These are phyloP conservation scores for Orchestia grillus DNA, from an alignment of 1,140 invertebrate genomes.

Conservation along the genomic window DNA sequence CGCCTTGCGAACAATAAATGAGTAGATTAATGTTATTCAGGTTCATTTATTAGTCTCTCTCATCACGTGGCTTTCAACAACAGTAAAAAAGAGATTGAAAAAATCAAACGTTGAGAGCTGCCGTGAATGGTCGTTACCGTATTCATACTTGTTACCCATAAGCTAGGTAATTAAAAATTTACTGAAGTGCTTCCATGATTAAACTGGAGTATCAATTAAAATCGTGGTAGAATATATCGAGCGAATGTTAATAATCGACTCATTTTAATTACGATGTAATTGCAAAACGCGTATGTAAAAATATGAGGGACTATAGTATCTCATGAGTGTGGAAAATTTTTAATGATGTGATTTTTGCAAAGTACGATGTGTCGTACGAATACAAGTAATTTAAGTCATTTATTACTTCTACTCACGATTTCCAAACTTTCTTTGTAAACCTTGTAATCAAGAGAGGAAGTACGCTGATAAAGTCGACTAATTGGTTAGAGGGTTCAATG, in stretches of 20 bases:
- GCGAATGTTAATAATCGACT: not conserved
- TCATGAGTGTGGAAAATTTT: not conserved
- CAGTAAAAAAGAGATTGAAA: not conserved
- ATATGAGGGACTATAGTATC: not conserved
- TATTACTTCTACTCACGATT: not conserved
- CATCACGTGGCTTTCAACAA: not conserved
- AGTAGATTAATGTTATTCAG: not conserved
- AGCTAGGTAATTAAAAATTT: not conserved
- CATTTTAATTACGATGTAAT: not conserved
- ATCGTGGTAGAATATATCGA: not conserved
- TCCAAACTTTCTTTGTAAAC: not conserved
- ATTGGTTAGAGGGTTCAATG: no score
- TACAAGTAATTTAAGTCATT: no score
- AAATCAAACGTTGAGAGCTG: not conserved
- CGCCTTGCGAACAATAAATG: no score
- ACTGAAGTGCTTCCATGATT: not conserved
- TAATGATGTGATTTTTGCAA: not conserved
- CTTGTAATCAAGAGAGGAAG: not conserved
- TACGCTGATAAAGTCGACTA: no score
- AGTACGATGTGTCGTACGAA: not conserved
- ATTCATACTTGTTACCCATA: not conserved
- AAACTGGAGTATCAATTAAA: not conserved
- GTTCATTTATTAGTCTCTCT: not conserved
- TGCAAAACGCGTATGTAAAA: not conserved
- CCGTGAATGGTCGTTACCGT: not conserved